Conservation (phyloP, 2,888 invertebrate species). For the Sphaeridia pumilis region DNA sequence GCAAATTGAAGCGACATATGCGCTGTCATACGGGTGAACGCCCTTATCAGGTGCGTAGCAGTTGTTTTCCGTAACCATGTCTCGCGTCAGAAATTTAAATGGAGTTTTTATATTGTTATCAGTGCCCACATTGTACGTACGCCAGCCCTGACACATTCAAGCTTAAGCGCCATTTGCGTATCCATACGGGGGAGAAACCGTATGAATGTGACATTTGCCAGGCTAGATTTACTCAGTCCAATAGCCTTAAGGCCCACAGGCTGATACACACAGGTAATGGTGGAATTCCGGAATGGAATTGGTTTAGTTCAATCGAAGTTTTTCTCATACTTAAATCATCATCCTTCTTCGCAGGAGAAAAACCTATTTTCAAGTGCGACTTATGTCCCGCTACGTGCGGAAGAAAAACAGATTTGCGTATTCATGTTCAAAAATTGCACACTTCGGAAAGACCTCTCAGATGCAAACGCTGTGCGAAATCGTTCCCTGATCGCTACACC, state of each 20-base stretch:
- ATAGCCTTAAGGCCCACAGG: slow-evolving; percentile 85
- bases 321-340: too few species aligned
- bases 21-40: slow-evolving; percentile 86
- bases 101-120: slow-evolving; percentile 36
- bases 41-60: slow-evolving; percentile 54
- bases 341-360: slow-evolving; percentile 39
- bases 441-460: slow-evolving; percentile 81
- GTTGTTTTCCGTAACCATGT: too few species aligned
- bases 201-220: slow-evolving; percentile 53
- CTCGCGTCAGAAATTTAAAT: too few species aligned
- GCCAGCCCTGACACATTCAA: slow-evolving; percentile 97
- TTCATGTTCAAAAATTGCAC: slow-evolving; percentile 91
- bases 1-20: slow-evolving; percentile 87
- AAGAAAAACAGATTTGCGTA: slow-evolving; percentile 86
- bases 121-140: slow-evolving; percentile 94
- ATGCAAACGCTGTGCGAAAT: slow-evolving; percentile 84
- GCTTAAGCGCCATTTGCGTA: slow-evolving; percentile 84
- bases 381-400: slow-evolving; percentile 94
- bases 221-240: slow-evolving; percentile 88
- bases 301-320: too few species aligned
- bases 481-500: slow-evolving; percentile 68
- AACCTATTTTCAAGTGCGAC: slow-evolving; percentile 84
- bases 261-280: slow-evolving; percentile 74
- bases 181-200: slow-evolving; percentile 53
- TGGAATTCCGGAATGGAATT: slow-evolving; percentile 26